phyloP scores from a whole-genome alignment of 2,113 vertebrate genomes.

The Semnopithecus entellus region DNA sequence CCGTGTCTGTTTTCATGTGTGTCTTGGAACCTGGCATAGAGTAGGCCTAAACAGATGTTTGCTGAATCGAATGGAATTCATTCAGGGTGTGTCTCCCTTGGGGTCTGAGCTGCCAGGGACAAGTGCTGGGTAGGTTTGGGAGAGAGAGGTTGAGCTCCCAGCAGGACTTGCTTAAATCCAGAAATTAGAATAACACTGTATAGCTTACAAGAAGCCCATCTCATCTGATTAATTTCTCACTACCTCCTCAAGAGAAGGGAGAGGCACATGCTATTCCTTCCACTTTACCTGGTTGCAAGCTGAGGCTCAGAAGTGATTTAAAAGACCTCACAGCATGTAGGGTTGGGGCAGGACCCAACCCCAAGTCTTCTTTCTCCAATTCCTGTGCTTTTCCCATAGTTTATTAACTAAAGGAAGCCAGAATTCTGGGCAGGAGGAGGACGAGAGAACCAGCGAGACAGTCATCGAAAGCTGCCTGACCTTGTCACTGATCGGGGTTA shows the following conservation, averaged over 20 bases:
- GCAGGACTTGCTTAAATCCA: background rate
- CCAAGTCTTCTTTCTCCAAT: background rate
- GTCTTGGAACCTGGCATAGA: background rate
- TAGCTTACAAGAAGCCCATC: background rate
- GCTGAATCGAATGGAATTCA: background rate
- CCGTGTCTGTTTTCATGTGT: background rate
- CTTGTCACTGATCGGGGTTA: background rate
- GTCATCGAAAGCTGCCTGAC: background rate
- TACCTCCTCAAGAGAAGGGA: background rate
- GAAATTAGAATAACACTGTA: background rate
- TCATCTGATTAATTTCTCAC: background rate
- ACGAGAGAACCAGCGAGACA: background rate
- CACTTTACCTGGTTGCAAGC: background rate
- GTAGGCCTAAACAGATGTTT: background rate
- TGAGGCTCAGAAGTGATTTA: background rate
- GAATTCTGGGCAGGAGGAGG: background rate
- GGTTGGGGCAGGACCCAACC: background rate
- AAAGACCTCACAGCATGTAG: background rate
- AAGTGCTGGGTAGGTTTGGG: background rate
- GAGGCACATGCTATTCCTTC: background rate
- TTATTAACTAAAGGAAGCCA: background rate
- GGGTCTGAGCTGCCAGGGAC: background rate
- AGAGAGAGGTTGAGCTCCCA: background rate
- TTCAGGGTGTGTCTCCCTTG: background rate
- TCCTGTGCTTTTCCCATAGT: background rate